Percentiles rank a stretch among this genome's conserved stretches.
These are phyloP conservation scores for Notamacropus eugenii DNA, from an alignment of 2,797 vertebrate species.

Conservation along the genomic window DNA sequence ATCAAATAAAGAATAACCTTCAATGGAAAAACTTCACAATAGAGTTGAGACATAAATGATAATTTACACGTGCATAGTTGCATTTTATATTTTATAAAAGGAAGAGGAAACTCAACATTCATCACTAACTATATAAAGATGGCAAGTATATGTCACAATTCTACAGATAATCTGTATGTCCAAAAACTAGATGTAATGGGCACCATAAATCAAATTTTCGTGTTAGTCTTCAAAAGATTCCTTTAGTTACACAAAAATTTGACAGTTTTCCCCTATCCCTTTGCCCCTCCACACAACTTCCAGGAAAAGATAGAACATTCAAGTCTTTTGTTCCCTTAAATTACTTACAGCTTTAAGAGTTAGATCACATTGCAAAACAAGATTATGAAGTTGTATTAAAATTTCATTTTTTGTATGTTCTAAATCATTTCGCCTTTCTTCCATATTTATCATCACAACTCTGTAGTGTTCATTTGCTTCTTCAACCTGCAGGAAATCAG, in stretches of 20 bases:
- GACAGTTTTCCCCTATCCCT: background rate
- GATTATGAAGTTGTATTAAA: slow-evolving; percentile 93
- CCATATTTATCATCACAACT: slow-evolving; percentile 91
- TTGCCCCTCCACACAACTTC: background rate
- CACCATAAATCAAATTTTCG: slow-evolving; percentile 6
- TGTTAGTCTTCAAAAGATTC: background rate
- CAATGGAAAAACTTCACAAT: background rate
- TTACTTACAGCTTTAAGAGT: slow-evolving; percentile 96
- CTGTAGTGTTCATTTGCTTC: slow-evolving; percentile 94
- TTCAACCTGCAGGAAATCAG: slow-evolving; percentile 88
- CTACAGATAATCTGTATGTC: background rate
- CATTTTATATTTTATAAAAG: background rate
- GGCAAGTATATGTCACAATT: slow-evolving; percentile 36
- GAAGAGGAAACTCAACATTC: background rate
- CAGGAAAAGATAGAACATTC: background rate
- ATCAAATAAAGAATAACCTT: background rate
- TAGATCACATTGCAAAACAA: slow-evolving; percentile 97
- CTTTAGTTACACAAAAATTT: background rate
- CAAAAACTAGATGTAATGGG: slow-evolving; percentile 12
- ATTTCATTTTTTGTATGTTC: slow-evolving; percentile 93
- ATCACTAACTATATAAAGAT: slow-evolving; percentile 21
- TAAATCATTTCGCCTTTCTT: slow-evolving; percentile 91
- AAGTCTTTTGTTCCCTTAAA: slow-evolving; percentile 3
- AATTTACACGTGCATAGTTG: background rate
- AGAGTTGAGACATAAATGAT: background rate